Evolutionary conservation across 2,888 invertebrate species (phyloP).

Genomic region (Lasioglossum marginatum): DNA sequence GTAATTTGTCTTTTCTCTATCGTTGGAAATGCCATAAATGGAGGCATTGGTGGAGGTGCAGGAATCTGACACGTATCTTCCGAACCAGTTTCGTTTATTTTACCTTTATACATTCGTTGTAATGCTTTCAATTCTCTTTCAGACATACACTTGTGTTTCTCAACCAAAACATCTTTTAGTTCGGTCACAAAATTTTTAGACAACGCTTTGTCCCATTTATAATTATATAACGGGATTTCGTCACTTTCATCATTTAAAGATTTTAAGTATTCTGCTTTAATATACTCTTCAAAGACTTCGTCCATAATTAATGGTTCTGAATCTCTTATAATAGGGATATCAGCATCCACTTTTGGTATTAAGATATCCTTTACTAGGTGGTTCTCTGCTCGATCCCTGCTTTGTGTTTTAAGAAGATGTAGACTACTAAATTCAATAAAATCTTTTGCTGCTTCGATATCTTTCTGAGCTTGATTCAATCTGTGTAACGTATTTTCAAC

Average conservation of each 20-base stretch:
- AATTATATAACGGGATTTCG: constrained; percentile 63
- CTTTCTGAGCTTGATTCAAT: constrained; percentile 75
- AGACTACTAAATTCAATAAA: constrained; percentile 78
- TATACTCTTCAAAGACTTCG: constrained; percentile 83
- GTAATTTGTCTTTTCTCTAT: background rate
- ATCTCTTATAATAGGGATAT: constrained; percentile 66
- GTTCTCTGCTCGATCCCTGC: constrained; percentile 10
- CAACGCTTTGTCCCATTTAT: constrained; percentile 77
- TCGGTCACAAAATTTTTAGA: constrained; percentile 81
- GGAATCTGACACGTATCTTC: constrained; percentile 47
- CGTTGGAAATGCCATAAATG: constrained; percentile 11
- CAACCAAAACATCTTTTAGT: constrained; percentile 80
- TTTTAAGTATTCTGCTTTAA: constrained; percentile 79
- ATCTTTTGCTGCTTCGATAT: constrained; percentile 78
- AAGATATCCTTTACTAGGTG: constrained; percentile 38
- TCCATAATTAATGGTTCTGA: constrained; percentile 79
- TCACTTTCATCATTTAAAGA: constrained; percentile 74
- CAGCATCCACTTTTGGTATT: constrained; percentile 26
- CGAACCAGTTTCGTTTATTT: constrained; percentile 41
- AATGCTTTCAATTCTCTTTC: constrained; percentile 81
- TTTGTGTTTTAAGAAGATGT: constrained; percentile 72
- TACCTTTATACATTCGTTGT: constrained; percentile 74
- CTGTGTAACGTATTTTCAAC: constrained; percentile 67
- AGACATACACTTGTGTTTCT: constrained; percentile 79
- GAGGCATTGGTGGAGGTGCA: constrained; percentile 65